Conservation (phyloP, 2,113 vertebrate species). For the Poecile atricapillus region DNA sequence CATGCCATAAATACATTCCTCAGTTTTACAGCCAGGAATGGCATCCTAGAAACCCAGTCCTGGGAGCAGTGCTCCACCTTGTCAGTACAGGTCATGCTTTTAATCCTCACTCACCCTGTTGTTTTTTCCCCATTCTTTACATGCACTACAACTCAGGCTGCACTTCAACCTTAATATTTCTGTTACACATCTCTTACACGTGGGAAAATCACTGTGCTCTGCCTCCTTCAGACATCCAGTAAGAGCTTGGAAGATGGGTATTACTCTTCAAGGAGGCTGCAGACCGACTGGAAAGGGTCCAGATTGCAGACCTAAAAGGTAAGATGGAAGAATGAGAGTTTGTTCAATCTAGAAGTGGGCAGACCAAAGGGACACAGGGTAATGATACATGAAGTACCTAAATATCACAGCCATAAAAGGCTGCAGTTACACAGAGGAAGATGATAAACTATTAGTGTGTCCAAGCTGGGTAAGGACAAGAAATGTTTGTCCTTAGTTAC, state of each 20-base stretch:
- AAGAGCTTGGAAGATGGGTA: not conserved
- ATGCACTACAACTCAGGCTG: not conserved
- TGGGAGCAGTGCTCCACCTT: not conserved
- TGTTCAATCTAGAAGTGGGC: not conserved
- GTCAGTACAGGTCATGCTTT: not conserved
- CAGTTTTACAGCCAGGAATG: not conserved
- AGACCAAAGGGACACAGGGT: not conserved
- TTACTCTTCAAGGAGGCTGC: not conserved
- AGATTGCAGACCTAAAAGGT: not conserved
- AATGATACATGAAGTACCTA: not conserved
- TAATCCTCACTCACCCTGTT: not conserved
- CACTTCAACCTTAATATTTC: not conserved
- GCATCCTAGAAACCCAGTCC: not conserved
- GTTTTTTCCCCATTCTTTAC: not conserved
- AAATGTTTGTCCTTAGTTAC: not conserved
- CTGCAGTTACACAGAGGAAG: not conserved
- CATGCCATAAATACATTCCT: not conserved
- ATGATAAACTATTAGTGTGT: not conserved
- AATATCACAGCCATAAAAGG: slow-evolving; percentile 41
- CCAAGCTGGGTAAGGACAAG: not conserved
- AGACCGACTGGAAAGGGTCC: not conserved
- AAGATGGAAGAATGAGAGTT: not conserved
- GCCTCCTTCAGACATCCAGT: not conserved
- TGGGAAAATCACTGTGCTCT: not conserved
- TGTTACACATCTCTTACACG: not conserved